Percentiles rank a stretch among this genome's conserved stretches.
Conservation (phyloP, 1,140 invertebrate genomes). For the Brachionus angularis region DNA sequence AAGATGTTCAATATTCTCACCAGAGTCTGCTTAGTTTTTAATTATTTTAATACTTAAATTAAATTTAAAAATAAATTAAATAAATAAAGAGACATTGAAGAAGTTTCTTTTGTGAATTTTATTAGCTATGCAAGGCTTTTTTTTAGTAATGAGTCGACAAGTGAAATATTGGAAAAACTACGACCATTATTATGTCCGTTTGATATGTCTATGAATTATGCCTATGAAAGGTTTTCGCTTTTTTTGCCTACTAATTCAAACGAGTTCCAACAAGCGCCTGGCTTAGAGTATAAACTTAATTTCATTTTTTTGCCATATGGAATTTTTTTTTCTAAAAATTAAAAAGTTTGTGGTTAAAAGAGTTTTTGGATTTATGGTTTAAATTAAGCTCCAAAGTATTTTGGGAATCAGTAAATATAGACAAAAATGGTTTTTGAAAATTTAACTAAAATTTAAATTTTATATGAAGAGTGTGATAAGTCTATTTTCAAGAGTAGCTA, state of each 20-base stretch:
- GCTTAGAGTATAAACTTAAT: too few relatives aligned
- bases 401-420: constrained; percentile 23
- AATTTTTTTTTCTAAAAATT: too few relatives aligned
- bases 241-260: constrained; percentile 9
- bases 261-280: neutral
- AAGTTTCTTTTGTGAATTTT: constrained; percentile 26
- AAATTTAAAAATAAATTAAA: constrained; percentile 62
- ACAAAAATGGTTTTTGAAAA: neutral
- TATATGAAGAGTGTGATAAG: constrained; percentile 11
- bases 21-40: constrained; percentile 60
- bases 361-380: constrained; percentile 32
- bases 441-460: neutral
- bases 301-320: too few relatives aligned
- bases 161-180: constrained; percentile 80
- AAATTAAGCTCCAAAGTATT: constrained; percentile 9
- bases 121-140: constrained; percentile 57
- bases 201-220: constrained; percentile 56
- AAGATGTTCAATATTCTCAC: neutral
- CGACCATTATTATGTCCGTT: constrained; percentile 70
- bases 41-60: constrained; percentile 60
- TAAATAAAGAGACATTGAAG: constrained; percentile 7
- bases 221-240: neutral
- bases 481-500: constrained; percentile 7
- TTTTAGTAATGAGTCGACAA: constrained; percentile 72
- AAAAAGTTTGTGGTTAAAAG: neutral